phyloP scores from a whole-genome alignment of 2,797 vertebrate genomes.

The Thripadectes ignobilis region DNA sequence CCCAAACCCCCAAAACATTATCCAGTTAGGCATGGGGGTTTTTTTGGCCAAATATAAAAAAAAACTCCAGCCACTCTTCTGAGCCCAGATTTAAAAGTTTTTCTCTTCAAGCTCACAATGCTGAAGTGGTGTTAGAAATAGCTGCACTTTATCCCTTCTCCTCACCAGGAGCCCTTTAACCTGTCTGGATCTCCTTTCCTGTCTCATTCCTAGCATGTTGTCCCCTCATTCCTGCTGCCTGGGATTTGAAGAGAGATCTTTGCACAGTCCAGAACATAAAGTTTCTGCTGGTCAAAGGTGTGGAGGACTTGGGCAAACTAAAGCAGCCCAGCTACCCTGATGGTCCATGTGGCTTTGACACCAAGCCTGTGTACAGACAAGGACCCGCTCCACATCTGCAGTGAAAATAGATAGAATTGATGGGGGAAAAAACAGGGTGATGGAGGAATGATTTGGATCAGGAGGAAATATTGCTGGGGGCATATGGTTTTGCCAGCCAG shows the following conservation, averaged over 20 bases:
- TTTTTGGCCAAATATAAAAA: neutral
- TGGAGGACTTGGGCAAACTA: neutral
- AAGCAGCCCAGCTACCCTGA: neutral
- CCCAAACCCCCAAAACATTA: neutral
- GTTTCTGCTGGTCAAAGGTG: neutral
- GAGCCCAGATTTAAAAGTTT: neutral
- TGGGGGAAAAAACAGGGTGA: neutral
- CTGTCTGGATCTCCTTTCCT: neutral
- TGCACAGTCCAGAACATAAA: neutral
- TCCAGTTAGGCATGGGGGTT: neutral
- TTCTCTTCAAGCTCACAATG: rapidly evolving
- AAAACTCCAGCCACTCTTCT: neutral
- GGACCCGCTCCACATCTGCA: rapidly evolving
- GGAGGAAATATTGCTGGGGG: neutral
- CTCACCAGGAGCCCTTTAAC: neutral
- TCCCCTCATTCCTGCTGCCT: neutral
- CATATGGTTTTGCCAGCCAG: rapidly evolving
- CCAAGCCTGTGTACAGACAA: rapidly evolving
- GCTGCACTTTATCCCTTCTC: neutral
- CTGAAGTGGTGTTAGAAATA: neutral
- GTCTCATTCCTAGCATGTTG: rapidly evolving
- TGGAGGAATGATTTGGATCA: neutral
- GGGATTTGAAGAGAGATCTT: neutral
- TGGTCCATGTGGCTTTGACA: rapidly evolving
- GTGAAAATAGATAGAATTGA: neutral